Evolutionary conservation across 2,113 vertebrate genomes (phyloP).

Genomic region (Phoxinus phoxinus): DNA sequence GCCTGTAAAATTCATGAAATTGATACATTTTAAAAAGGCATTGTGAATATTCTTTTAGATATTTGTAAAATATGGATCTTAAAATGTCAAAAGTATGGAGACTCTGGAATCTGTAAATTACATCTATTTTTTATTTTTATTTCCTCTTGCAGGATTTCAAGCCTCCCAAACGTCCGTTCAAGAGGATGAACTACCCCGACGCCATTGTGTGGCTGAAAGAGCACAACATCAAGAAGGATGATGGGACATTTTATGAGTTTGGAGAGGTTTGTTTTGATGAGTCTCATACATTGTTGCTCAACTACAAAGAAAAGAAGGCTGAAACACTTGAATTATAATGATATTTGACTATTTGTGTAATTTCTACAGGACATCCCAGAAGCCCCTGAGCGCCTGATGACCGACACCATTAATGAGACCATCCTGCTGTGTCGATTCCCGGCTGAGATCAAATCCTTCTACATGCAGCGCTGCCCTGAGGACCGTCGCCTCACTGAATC

Average conservation of each 20-base stretch:
- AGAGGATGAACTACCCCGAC: conserved; percentile 89
- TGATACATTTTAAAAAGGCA: too few relatives aligned
- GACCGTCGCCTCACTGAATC: conserved; percentile 92
- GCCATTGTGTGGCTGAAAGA: conserved; percentile 91
- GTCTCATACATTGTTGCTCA: background rate
- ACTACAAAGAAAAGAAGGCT: background rate
- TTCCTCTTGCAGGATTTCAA: conserved; percentile 78
- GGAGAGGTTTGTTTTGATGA: conserved; percentile 81
- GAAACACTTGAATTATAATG: too few relatives aligned
- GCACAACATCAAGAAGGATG: conserved; percentile 91
- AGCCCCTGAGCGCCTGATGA: conserved; percentile 95
- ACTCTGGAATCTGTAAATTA: too few relatives aligned
- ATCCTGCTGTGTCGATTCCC: conserved; percentile 95
- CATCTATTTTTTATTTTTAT: background rate
- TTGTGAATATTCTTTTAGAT: too few relatives aligned
- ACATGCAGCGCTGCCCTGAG: conserved; percentile 92
- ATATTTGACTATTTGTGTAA: background rate
- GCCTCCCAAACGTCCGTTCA: conserved; percentile 89
- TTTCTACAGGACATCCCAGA: conserved; percentile 90
- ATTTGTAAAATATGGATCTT: too few relatives aligned
- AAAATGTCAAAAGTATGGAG: too few relatives aligned
- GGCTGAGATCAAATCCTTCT: conserved; percentile 95
- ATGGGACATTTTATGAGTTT: conserved; percentile 92
- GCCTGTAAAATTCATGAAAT: too few relatives aligned
- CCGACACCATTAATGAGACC: conserved; percentile 91